Conservation (phyloP, 2,113 vertebrate genomes). For the Pyrgilauda ruficollis region DNA sequence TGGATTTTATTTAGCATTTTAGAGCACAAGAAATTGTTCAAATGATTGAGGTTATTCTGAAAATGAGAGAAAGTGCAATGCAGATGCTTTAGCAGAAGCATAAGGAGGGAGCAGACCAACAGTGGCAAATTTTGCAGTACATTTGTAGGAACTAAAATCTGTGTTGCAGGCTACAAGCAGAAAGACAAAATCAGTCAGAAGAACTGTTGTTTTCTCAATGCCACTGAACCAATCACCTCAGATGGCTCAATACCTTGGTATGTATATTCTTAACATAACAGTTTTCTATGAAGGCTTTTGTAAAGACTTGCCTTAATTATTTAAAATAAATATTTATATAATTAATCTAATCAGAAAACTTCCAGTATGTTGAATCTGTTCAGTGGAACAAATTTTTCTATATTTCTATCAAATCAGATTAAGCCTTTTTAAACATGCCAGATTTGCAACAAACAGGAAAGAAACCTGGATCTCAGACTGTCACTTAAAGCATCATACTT, state of each 20-base stretch:
- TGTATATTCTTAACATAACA: background rate
- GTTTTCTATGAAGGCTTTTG: background rate
- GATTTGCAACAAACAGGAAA: background rate
- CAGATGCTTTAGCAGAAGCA: constrained; percentile 18
- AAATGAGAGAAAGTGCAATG: constrained; percentile 1
- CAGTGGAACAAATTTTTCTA: background rate
- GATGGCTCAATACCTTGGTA: background rate
- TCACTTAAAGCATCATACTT: background rate
- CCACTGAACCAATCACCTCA: background rate
- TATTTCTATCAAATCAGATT: background rate
- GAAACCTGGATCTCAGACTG: background rate
- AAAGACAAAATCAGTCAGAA: background rate
- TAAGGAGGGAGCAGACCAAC: constrained; percentile 11
- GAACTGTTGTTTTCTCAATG: background rate
- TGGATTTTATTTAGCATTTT: background rate
- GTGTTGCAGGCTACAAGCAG: background rate
- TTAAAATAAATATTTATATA: background rate
- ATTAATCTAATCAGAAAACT: background rate
- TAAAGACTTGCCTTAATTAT: background rate
- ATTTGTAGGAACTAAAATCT: background rate
- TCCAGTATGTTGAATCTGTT: background rate
- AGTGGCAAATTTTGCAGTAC: constrained; percentile 14
- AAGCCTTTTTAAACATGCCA: background rate
- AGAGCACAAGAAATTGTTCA: background rate
- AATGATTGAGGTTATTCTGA: background rate